Evolutionary conservation across 2,888 invertebrate genomes (phyloP).

Genomic region (Protonemura montana): DNA sequence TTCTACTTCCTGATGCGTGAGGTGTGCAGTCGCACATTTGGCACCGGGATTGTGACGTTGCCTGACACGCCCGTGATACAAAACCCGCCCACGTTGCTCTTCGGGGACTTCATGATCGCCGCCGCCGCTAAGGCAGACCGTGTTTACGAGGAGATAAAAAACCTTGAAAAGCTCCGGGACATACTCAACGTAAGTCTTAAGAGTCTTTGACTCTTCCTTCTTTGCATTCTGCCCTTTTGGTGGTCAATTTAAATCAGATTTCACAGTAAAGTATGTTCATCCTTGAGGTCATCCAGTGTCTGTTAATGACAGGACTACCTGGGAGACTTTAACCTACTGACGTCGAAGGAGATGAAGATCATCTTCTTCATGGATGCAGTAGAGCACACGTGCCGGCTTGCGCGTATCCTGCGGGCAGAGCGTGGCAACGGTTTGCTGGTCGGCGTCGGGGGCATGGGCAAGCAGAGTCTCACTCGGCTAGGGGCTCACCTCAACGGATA

Average conservation of each 20-base stretch:
- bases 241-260: too few species aligned
- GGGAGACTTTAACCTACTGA: slow-evolving; percentile 81
- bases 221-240: too few species aligned
- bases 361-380: slow-evolving; percentile 90
- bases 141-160: slow-evolving; percentile 83
- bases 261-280: too few species aligned
- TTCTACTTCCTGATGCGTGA: slow-evolving; percentile 77
- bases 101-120: slow-evolving; percentile 85
- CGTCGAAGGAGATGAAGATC: slow-evolving; percentile 81
- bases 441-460: slow-evolving; percentile 89
- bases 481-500: slow-evolving; percentile 87
- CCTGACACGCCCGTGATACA: slow-evolving; percentile 66
- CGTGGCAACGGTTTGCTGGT: slow-evolving; percentile 89
- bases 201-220: background rate
- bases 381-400: slow-evolving; percentile 86
- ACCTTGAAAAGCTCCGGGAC: slow-evolving; percentile 72
- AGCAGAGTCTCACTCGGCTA: slow-evolving; percentile 85
- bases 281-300: too few species aligned
- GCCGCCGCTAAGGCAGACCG: slow-evolving; percentile 75
- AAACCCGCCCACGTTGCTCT: slow-evolving; percentile 74
- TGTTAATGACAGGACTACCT: slow-evolving; percentile 72
- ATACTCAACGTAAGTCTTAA: slow-evolving; percentile 68
- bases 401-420: slow-evolving; percentile 83
- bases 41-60: slow-evolving; percentile 65
- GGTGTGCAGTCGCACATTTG: slow-evolving; percentile 71